Conservation (phyloP, 2,888 invertebrate genomes). For the Ophioninae sp. region DNA sequence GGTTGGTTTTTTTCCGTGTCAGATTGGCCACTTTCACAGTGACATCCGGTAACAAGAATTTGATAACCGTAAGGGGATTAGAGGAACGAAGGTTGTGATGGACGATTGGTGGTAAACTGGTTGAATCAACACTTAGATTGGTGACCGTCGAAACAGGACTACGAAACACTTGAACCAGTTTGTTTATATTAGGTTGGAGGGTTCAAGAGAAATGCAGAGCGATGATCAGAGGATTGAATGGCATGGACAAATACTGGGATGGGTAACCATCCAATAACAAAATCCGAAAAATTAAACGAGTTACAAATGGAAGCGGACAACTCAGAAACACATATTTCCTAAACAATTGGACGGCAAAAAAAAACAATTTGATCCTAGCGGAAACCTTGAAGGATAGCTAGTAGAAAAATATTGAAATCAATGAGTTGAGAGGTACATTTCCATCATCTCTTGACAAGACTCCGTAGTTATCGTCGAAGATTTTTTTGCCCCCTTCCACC, state of each 20-base stretch:
- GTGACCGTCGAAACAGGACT: too few species aligned
- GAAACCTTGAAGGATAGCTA: background rate
- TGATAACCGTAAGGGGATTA: background rate
- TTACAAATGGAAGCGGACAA: background rate
- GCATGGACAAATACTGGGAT: background rate
- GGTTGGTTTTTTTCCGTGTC: constrained; percentile 3
- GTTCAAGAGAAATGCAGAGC: background rate
- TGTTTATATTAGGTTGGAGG: background rate
- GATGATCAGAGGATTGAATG: background rate
- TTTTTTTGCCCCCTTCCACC: constrained; percentile 28
- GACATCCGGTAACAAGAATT: background rate
- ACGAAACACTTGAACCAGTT: too few species aligned
- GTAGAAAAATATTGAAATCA: background rate
- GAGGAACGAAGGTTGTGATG: background rate
- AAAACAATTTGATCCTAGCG: background rate
- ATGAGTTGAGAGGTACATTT: background rate
- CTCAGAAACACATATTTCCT: background rate
- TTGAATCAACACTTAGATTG: too few species aligned
- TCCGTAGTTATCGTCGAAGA: background rate
- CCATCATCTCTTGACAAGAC: background rate
- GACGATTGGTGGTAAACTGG: too few species aligned
- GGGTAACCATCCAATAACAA: background rate
- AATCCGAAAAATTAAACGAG: too few species aligned
- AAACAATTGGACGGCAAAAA: background rate
- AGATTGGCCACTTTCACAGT: constrained; percentile 9